phyloP scores from a whole-genome alignment of 2,113 vertebrate species.

The Phalacrocorax pelagicus region DNA sequence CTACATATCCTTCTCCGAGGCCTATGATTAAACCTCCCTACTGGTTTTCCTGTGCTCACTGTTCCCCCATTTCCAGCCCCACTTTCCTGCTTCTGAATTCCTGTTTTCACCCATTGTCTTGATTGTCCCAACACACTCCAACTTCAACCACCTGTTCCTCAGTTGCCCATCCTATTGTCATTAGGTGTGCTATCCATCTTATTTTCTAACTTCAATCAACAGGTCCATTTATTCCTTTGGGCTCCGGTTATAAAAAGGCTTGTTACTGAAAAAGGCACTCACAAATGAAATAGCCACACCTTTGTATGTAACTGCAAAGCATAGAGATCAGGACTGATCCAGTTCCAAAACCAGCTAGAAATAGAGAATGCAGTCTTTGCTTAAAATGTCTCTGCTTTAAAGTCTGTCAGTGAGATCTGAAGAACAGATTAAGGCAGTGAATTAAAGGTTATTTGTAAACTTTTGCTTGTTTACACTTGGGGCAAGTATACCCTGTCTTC shows the following conservation, averaged over 20 bases:
- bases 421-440: not conserved
- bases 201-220: not conserved
- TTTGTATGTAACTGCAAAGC: not conserved
- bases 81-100: not conserved
- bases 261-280: not conserved
- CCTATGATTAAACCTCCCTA: not conserved
- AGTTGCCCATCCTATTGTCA: not conserved
- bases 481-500: not conserved
- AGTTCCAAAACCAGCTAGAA: not conserved
- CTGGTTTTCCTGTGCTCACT: not conserved
- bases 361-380: not conserved
- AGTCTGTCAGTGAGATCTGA: not conserved
- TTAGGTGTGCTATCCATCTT: not conserved
- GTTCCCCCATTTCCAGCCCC: not conserved
- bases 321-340: accelerated
- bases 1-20: not conserved
- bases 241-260: not conserved
- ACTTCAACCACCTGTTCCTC: not conserved
- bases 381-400: not conserved
- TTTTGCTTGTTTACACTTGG: not conserved
- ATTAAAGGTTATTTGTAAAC: not conserved
- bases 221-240: not conserved
- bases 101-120: not conserved
- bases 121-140: not conserved
- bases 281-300: not conserved